Conservation (phyloP, 2,797 vertebrate species). For the Astyanax mexicanus region DNA sequence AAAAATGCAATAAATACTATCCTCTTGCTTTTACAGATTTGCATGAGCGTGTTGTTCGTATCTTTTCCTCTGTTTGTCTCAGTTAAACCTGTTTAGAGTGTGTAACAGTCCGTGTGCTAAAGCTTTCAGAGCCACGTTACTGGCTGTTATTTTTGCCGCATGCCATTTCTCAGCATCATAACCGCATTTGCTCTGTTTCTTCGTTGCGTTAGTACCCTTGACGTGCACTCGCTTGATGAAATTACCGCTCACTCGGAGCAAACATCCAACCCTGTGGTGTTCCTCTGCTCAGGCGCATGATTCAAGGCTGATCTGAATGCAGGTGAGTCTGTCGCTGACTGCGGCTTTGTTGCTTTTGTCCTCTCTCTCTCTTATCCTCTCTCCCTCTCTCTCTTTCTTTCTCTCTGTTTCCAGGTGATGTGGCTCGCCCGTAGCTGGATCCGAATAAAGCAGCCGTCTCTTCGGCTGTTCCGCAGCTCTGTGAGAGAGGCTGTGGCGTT, state of each 20-base stretch:
- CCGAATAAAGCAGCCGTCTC: not conserved
- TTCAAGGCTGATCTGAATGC: not conserved
- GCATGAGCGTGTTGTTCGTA: too few species aligned
- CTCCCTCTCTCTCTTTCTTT: not conserved
- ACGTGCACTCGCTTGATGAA: slow-evolving; percentile 1
- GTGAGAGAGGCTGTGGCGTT: not conserved
- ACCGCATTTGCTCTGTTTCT: not conserved
- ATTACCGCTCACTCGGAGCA: not conserved
- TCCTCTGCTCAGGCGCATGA: not conserved
- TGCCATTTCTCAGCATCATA: not conserved
- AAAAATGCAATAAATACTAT: too few species aligned
- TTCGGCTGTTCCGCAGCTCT: not conserved
- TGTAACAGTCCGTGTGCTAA: too few species aligned
- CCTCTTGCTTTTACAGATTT: too few species aligned
- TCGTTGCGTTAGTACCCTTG: not conserved
- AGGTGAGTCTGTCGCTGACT: not conserved
- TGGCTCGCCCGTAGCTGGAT: not conserved
- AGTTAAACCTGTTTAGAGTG: too few species aligned
- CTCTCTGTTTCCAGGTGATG: not conserved
- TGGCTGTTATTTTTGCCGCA: not conserved
- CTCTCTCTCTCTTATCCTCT: not conserved
- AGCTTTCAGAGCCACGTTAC: not conserved
- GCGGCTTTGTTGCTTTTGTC: not conserved
- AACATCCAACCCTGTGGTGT: not conserved
- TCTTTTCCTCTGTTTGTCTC: too few species aligned